These are phyloP conservation scores for Rhea pennata DNA, from an alignment of 2,113 vertebrate genomes.

Conservation along the genomic window DNA sequence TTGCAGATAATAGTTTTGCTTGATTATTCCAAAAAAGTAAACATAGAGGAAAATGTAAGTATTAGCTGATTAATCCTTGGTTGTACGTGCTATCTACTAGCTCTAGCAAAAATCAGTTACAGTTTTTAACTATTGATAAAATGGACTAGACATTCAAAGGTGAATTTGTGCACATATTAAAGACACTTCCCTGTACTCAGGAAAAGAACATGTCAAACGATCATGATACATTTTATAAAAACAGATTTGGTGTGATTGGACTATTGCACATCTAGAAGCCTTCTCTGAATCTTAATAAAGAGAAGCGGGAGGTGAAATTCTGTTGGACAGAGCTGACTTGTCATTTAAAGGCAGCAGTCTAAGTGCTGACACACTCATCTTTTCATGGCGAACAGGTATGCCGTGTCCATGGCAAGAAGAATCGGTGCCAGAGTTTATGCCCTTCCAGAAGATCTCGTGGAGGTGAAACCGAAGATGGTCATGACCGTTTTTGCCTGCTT, in stretches of 20 bases:
- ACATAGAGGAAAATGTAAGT: neutral
- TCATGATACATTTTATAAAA: neutral
- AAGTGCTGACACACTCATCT: neutral
- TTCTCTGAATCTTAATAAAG: neutral
- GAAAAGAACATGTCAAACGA: neutral
- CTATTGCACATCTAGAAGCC: neutral
- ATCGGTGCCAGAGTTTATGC: slow-evolving; percentile 92
- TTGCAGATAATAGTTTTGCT: neutral
- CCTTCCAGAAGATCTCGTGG: slow-evolving; percentile 91
- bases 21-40: neutral
- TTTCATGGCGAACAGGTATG: slow-evolving; percentile 77
- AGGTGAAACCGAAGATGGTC: slow-evolving; percentile 94
- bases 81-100: neutral
- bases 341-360: neutral
- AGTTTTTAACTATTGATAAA: neutral
- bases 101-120: neutral
- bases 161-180: neutral
- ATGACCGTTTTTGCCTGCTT: slow-evolving; percentile 97
- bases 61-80: neutral
- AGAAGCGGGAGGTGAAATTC: neutral
- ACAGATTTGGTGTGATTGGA: neutral
- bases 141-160: neutral
- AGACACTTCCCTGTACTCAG: neutral
- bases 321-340: neutral
- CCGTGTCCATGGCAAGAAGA: slow-evolving; percentile 92